phyloP scores from a whole-genome alignment of 92 coral and sea anemone species.

The Pocillopora meandrina region DNA sequence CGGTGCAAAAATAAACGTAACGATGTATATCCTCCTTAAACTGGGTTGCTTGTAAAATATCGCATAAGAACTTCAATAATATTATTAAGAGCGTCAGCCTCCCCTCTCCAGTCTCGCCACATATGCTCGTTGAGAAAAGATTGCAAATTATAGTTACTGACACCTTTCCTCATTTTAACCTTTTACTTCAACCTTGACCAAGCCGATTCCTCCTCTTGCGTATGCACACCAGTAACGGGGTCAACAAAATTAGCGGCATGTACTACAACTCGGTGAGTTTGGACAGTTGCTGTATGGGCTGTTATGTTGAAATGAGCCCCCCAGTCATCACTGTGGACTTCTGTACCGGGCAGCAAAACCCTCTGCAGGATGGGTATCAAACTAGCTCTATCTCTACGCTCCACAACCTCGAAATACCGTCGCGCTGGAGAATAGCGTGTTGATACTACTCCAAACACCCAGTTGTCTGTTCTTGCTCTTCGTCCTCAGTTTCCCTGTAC shows the following conservation, averaged over 20 bases:
- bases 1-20: no score
- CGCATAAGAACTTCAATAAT: background rate
- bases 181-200: conserved; percentile 18
- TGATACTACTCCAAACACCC: background rate
- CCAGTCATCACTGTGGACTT: background rate
- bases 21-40: background rate
- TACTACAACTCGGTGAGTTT: background rate
- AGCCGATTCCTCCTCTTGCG: background rate
- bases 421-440: background rate
- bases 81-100: no score
- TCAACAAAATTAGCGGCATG: background rate
- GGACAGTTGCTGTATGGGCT: background rate
- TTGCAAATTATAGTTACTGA: background rate
- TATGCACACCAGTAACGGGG: background rate
- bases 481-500: background rate
- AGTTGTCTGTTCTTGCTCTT: background rate
- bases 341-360: background rate
- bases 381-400: background rate
- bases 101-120: conserved; percentile 18
- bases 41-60: background rate
- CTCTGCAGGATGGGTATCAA: background rate
- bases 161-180: conserved; percentile 3
- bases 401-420: background rate
- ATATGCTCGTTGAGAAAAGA: conserved; percentile 14
- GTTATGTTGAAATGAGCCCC: background rate